These are phyloP conservation scores for Micromesistius poutassou DNA, from an alignment of 2,797 vertebrate genomes.

Conservation along the genomic window DNA sequence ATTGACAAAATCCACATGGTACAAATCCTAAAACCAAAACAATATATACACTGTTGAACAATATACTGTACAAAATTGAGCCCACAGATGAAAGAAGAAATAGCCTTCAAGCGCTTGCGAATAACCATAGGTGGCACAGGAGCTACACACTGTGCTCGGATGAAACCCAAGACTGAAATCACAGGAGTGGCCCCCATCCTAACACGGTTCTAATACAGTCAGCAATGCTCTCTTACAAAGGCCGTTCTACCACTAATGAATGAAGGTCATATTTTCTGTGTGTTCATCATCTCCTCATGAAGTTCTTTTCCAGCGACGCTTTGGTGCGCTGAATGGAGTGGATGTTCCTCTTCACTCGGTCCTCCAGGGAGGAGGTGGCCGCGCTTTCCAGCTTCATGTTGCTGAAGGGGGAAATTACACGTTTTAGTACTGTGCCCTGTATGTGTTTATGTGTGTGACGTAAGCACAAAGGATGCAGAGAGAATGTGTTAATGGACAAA, in stretches of 20 bases:
- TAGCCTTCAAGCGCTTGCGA: not conserved
- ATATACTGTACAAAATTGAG: constrained; percentile 1
- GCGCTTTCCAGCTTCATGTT: constrained; percentile 90
- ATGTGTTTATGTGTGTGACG: not conserved
- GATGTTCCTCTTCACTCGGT: constrained; percentile 92
- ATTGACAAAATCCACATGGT: not conserved
- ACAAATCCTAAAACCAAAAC: not conserved
- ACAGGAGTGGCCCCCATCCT: not conserved
- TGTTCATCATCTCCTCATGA: constrained; percentile 82
- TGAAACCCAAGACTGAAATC: not conserved
- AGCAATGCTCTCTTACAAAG: not conserved
- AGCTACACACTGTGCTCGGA: not conserved
- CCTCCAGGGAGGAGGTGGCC: constrained; percentile 84
- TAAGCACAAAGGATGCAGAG: not conserved
- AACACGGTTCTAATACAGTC: not conserved
- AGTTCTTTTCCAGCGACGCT: constrained; percentile 85
- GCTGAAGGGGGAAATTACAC: constrained; percentile 63
- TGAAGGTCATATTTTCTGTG: not conserved
- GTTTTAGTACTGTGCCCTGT: not conserved
- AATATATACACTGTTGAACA: not conserved
- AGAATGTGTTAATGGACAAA: too few relatives aligned
- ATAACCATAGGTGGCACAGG: not conserved
- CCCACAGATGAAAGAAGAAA: not conserved
- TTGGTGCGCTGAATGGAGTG: constrained; percentile 92
- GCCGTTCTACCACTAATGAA: not conserved